phyloP scores from a whole-genome alignment of 2,113 vertebrate genomes.

The Cariama cristata region DNA sequence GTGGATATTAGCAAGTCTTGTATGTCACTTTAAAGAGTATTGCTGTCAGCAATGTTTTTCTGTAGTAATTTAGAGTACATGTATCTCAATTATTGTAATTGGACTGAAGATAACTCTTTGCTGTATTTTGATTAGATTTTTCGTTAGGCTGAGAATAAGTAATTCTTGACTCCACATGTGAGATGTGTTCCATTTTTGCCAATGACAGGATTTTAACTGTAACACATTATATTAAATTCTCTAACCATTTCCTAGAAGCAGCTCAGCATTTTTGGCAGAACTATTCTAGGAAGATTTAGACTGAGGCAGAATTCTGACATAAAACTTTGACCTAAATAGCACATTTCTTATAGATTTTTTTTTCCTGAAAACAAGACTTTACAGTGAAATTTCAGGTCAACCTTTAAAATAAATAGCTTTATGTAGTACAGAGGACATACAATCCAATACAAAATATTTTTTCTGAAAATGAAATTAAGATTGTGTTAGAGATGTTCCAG shows the following conservation, averaged over 20 bases:
- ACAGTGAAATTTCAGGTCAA: background rate
- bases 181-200: background rate
- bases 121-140: background rate
- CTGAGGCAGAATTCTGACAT: background rate
- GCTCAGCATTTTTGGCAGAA: background rate
- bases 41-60: background rate
- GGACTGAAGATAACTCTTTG: background rate
- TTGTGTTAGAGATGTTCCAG: background rate
- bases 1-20: background rate
- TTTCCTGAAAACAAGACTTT: background rate
- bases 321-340: background rate
- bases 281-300: background rate
- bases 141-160: background rate
- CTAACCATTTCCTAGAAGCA: background rate
- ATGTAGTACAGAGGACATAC: background rate
- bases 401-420: background rate
- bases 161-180: background rate
- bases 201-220: background rate
- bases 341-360: background rate
- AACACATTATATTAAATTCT: background rate
- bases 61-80: background rate
- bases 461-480: background rate
- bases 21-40: background rate
- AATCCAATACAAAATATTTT: background rate
- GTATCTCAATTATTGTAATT: background rate